Evolutionary conservation across 2,888 invertebrate species (phyloP).

Genomic region (Sacculina carcini): DNA sequence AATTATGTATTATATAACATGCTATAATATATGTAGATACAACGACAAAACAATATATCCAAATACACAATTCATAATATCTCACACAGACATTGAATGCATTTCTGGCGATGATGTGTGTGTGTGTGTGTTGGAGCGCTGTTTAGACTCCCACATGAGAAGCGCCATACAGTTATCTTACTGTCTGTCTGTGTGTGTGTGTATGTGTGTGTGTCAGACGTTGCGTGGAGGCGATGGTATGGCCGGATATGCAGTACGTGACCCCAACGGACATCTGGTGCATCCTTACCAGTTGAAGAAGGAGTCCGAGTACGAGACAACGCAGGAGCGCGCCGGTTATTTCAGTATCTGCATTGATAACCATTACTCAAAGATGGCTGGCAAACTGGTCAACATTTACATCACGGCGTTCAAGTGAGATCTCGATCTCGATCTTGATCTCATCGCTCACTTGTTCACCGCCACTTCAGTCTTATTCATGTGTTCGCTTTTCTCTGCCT

Average conservation of each 20-base stretch:
- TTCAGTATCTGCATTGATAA: constrained; percentile 78
- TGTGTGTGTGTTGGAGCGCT: neutral
- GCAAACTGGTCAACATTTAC: constrained; percentile 65
- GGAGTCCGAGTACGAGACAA: constrained; percentile 68
- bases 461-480: too few species aligned
- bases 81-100: neutral
- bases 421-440: neutral
- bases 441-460: neutral
- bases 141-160: neutral
- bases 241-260: constrained; percentile 69
- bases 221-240: constrained; percentile 76
- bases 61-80: neutral
- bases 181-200: neutral
- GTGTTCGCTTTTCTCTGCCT: neutral
- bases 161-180: neutral
- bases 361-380: constrained; percentile 70
- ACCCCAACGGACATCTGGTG: constrained; percentile 56
- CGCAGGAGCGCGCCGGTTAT: constrained; percentile 50
- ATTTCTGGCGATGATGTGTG: neutral
- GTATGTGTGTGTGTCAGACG: constrained; percentile 30
- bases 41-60: neutral
- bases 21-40: neutral
- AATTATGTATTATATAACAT: neutral
- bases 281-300: constrained; percentile 73
- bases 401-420: constrained; percentile 49